Base-by-base conservation (phyloP, 2,888 invertebrate genomes). In the Standfussiana lucernea region DNA sequence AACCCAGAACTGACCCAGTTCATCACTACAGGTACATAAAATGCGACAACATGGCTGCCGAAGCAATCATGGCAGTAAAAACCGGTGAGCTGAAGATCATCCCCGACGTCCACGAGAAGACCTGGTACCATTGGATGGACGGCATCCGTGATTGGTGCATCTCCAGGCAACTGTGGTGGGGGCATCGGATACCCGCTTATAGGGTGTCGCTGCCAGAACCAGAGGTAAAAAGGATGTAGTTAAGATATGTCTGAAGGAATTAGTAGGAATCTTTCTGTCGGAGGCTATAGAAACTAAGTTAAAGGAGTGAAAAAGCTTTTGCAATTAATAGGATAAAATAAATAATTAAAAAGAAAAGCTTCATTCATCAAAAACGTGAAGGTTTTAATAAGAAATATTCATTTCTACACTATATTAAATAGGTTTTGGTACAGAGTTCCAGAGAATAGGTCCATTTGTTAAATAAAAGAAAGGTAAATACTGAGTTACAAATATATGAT, bases 151-250 rank as follows among this genome's bases (percentile, higher is more conserved):
- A 99, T 95, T 99, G 99, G 99, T 99, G 99, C 95, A 99, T 99
- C 79, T 99, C 99, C 1, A 97, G 99, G 2, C 99, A 99, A 94
- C 97, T 99, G 75, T 99, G 99, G 99, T 99, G 99, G 99, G 99
- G 99, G 1, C 99, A 99, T 95, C 97, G 99, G 77, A 99, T 99
- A 86, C 99, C 99, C 0, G 99, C 99, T 0, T 99, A 99, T 93
- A 97, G 97, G 91, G 98, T 99, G 65, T 91, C 92, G 0, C 45
- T 94, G 61, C 86, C 91, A 0, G 77, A 85, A 18, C 42, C 80
- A 1, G 89, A 91, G 91, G 93, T 92, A 50, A 78, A 82, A 15
- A 11, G 8, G 8, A 24, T 45, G 59, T 0, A 18, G 28, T 32
- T 8, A 7, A 50, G 50, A 24, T 24, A 8, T 50, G 10, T 1